Percentiles rank a stretch among this genome's conserved stretches.
These are phyloP conservation scores for Anarrhichthys ocellatus DNA, from an alignment of 2,113 vertebrate species.

Conservation along the genomic window DNA sequence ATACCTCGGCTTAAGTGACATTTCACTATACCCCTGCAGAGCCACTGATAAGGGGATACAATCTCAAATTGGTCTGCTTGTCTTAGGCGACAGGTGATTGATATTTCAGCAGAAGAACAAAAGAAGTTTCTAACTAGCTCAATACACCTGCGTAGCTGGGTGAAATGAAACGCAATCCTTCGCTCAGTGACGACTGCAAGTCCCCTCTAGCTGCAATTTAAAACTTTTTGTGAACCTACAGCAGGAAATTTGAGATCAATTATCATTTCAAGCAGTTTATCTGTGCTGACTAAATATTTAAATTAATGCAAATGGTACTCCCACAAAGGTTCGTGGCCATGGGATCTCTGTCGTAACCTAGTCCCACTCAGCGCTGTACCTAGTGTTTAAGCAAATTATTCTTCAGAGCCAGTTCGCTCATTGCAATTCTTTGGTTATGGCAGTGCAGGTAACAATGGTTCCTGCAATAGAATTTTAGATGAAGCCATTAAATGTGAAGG, in stretches of 20 bases:
- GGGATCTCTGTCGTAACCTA: constrained; percentile 60
- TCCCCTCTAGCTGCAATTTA: constrained; percentile 8
- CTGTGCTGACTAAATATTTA: constrained; percentile 67
- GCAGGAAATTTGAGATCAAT: background rate
- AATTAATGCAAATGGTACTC: constrained; percentile 77
- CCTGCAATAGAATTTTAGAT: constrained; percentile 22
- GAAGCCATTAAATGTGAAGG: constrained; percentile 8
- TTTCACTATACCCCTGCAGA: constrained; percentile 45
- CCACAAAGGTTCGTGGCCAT: constrained; percentile 64
- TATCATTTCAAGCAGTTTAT: constrained; percentile 46
- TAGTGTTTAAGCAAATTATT: constrained; percentile 76
- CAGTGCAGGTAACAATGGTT: constrained; percentile 22
- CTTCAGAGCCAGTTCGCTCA: constrained; percentile 47
- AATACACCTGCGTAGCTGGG: background rate
- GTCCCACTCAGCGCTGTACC: constrained; percentile 61
- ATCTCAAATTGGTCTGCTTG: constrained; percentile 40
- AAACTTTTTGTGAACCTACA: constrained; percentile 1
- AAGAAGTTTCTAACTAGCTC: background rate
- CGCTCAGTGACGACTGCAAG: background rate
- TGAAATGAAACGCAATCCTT: constrained; percentile 26
- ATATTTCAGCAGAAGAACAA: constrained; percentile 50
- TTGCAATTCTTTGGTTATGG: constrained; percentile 38
- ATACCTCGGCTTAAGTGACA: constrained; percentile 42
- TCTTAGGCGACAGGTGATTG: constrained; percentile 41
- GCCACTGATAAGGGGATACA: constrained; percentile 48